Percentiles rank a stretch among this genome's conserved stretches.
phyloP scores from a whole-genome alignment of 2,888 invertebrate species.

The Euzetes globulus region DNA sequence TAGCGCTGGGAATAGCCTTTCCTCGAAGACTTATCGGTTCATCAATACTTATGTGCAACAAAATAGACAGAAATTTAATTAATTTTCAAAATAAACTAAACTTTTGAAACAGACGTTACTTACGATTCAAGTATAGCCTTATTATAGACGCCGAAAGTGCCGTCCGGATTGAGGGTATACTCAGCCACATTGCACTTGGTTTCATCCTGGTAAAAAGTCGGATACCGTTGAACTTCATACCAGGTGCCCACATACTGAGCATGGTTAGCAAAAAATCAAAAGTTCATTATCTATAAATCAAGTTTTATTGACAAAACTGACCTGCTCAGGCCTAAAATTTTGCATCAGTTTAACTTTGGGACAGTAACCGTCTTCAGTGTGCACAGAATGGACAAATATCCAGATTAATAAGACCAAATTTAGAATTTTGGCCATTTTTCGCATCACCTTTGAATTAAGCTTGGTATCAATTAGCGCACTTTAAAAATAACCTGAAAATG shows the following conservation, averaged over 20 bases:
- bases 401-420: no score
- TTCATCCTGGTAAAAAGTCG: neutral
- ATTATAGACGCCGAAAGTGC: neutral
- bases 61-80: neutral
- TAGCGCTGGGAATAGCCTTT: neutral
- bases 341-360: neutral
- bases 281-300: neutral
- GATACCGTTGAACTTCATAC: neutral
- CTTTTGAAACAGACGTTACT: neutral
- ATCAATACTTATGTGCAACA: neutral
- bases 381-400: no score
- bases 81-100: neutral
- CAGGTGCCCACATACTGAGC: neutral
- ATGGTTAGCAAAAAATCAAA: neutral
- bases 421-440: no score
- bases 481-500: no score
- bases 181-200: neutral
- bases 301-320: neutral
- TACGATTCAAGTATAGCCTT: neutral
- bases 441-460: no score
- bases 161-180: neutral
- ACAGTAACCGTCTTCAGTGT: neutral
- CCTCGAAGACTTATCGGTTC: neutral
- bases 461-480: no score
- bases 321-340: neutral